Conservation (phyloP, 2,888 invertebrate genomes). For the Ennomos quercinarius region DNA sequence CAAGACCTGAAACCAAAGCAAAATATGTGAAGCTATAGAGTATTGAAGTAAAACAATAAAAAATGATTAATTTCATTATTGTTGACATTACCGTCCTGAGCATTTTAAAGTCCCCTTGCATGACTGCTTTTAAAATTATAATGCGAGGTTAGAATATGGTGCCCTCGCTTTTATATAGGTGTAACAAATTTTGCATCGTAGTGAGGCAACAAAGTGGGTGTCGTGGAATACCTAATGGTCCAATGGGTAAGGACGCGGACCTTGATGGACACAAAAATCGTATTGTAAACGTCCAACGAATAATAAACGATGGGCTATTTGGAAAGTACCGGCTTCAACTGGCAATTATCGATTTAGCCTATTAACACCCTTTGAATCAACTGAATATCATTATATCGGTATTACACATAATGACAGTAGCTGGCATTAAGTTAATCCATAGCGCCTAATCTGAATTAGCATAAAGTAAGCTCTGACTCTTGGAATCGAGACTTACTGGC, state of each 20-base stretch:
- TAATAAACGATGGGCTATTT: constrained; percentile 74
- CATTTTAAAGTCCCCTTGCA: constrained; percentile 67
- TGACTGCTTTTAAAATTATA: constrained; percentile 70
- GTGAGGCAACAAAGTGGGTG: constrained; percentile 78
- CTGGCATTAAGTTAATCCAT: constrained; percentile 8
- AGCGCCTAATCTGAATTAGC: background rate
- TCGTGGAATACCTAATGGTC: constrained; percentile 81
- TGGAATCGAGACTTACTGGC: background rate
- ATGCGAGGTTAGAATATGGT: constrained; percentile 78
- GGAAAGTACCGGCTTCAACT: constrained; percentile 66
- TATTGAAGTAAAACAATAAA: constrained; percentile 6
- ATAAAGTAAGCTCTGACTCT: background rate
- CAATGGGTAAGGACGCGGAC: constrained; percentile 80
- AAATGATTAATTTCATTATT: constrained; percentile 22
- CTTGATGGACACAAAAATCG: constrained; percentile 83
- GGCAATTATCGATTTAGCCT: constrained; percentile 54
- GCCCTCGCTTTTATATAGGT: constrained; percentile 82
- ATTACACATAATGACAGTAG: constrained; percentile 12
- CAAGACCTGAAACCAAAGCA: constrained; percentile 60
- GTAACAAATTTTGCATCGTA: constrained; percentile 83
- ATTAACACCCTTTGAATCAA: constrained; percentile 45
- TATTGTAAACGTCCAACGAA: constrained; percentile 79
- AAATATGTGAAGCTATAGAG: constrained; percentile 5
- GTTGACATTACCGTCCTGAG: constrained; percentile 60
- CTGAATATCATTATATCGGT: constrained; percentile 18